Evolutionary conservation across 2,113 vertebrate genomes (phyloP).

Genomic region (Rhinoderma darwinii): DNA sequence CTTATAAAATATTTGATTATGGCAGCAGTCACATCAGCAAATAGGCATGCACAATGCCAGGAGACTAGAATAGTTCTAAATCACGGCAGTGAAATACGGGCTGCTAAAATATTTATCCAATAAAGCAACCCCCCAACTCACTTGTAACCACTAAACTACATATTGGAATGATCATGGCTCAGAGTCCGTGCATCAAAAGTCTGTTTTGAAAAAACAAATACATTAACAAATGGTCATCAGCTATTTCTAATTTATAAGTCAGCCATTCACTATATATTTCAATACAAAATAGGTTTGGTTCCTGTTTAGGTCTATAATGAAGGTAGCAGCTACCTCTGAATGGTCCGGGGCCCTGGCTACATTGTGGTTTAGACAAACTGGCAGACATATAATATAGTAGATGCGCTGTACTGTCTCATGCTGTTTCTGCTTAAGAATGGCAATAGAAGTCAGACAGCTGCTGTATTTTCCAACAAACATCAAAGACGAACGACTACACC

Average conservation of each 20-base stretch:
- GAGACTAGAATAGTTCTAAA: too few species aligned
- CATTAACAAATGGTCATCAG: too few species aligned
- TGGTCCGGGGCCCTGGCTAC: not conserved
- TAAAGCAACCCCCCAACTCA: too few species aligned
- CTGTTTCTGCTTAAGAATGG: not conserved
- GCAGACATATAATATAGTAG: not conserved
- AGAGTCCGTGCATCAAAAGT: too few species aligned
- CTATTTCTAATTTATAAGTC: not conserved
- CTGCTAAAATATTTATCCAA: too few species aligned
- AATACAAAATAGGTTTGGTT: not conserved
- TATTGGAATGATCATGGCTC: too few species aligned
- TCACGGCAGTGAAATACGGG: too few species aligned
- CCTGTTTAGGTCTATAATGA: not conserved
- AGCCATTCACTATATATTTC: not conserved
- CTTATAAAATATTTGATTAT: too few species aligned
- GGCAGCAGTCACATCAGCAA: too few species aligned
- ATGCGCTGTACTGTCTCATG: not conserved
- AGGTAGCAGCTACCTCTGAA: not conserved
- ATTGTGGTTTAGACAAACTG: not conserved
- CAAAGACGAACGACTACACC: conserved; percentile 35
- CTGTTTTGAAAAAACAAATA: too few species aligned
- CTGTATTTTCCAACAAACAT: conserved; percentile 20
- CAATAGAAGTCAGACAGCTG: conserved; percentile 23
- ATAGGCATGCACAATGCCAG: too few species aligned
- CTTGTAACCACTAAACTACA: too few species aligned